Percentiles rank a stretch among this genome's conserved stretches.
Evolutionary conservation across 2,113 vertebrate species (phyloP).

Genomic region (Psittacara wagleri): DNA sequence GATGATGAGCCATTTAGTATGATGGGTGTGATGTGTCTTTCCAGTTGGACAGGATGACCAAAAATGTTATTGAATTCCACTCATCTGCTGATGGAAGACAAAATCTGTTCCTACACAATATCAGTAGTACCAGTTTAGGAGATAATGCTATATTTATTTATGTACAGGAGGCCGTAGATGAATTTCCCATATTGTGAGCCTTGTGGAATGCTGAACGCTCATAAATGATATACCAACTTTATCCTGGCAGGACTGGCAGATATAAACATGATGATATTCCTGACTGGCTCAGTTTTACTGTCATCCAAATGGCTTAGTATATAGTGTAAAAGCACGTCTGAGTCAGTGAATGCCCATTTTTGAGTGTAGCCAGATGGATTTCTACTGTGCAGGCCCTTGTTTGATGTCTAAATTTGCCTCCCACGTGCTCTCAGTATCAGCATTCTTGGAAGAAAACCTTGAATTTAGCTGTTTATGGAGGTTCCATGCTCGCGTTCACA

Average conservation of each 20-base stretch:
- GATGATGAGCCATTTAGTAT: slow-evolving; percentile 36
- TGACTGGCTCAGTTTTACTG: slow-evolving; percentile 57
- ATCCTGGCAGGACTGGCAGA: slow-evolving; percentile 55
- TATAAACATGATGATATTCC: slow-evolving; percentile 40
- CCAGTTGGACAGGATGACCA: slow-evolving; percentile 58
- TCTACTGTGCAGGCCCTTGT: slow-evolving; percentile 42
- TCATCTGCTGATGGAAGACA: slow-evolving; percentile 57
- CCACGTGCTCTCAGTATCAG: neutral
- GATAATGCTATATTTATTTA: slow-evolving; percentile 69
- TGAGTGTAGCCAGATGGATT: slow-evolving; percentile 66
- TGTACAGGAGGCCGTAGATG: slow-evolving; percentile 36
- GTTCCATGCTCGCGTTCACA: neutral
- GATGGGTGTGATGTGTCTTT: slow-evolving; percentile 55
- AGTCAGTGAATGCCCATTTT: slow-evolving; percentile 54
- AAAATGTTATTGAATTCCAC: slow-evolving; percentile 65
- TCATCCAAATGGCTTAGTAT: slow-evolving; percentile 56
- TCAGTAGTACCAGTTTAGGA: neutral
- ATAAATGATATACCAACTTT: slow-evolving; percentile 62
- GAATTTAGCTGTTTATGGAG: slow-evolving; percentile 43
- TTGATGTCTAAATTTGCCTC: slow-evolving; percentile 62
- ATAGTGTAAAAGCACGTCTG: slow-evolving; percentile 42
- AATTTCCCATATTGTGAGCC: slow-evolving; percentile 65
- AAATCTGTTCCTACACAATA: slow-evolving; percentile 57
- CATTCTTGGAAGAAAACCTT: slow-evolving; percentile 39
- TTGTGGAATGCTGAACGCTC: slow-evolving; percentile 37